phyloP scores from a whole-genome alignment of 2,888 invertebrate genomes.

The Ophion ventricosus region DNA sequence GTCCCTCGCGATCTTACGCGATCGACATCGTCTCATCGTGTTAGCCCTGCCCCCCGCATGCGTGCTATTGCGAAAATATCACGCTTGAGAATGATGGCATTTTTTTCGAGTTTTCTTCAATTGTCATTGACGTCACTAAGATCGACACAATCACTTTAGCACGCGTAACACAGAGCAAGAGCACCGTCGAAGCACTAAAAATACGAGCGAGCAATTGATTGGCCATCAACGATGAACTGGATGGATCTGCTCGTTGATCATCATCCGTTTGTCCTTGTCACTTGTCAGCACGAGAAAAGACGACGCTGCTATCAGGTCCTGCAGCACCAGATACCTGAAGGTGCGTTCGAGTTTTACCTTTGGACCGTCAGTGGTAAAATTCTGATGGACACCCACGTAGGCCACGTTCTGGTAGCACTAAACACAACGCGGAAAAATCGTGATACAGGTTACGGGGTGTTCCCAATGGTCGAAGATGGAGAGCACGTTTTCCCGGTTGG shows the following conservation, averaged over 20 bases:
- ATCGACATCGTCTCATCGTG: conserved; percentile 38
- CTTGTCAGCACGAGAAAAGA: no score
- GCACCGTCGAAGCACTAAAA: neutral
- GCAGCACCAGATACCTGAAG: conserved; percentile 21
- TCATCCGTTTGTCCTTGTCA: no score
- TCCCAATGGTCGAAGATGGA: conserved; percentile 6
- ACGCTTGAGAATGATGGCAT: no score
- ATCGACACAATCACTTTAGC: neutral
- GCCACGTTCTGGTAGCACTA: conserved; percentile 9
- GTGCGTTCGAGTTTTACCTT: conserved; percentile 43
- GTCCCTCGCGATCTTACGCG: conserved; percentile 20
- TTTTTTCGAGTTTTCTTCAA: neutral
- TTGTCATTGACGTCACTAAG: neutral
- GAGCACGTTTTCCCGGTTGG: conserved; percentile 58
- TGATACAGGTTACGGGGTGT: conserved; percentile 15
- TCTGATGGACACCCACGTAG: neutral
- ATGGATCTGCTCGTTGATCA: no score
- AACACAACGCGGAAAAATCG: conserved; percentile 39
- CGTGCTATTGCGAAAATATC: no score
- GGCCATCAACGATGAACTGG: no score
- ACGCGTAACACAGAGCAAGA: neutral
- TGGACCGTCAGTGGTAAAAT: conserved; percentile 44
- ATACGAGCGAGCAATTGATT: no score
- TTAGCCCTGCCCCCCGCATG: neutral
- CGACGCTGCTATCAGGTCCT: no score